Evolutionary conservation across 2,113 vertebrate species (phyloP).

Genomic region (Bubo blakistoni): DNA sequence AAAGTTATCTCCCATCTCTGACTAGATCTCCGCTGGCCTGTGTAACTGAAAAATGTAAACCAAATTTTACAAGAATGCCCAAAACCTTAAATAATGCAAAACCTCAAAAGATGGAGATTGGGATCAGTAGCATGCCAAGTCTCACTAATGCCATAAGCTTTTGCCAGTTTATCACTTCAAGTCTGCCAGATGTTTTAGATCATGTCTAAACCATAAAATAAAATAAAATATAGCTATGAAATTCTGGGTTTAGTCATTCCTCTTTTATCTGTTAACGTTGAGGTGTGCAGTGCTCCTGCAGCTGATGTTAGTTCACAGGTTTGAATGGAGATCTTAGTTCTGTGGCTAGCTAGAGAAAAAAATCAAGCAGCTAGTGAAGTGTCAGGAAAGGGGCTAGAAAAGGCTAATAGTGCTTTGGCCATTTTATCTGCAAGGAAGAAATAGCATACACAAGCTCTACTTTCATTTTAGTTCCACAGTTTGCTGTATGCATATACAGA

Average conservation of each 20-base stretch:
- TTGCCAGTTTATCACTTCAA: background rate
- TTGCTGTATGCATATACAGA: background rate
- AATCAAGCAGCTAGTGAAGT: background rate
- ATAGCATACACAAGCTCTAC: background rate
- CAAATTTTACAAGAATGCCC: background rate
- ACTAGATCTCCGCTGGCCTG: background rate
- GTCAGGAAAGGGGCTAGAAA: background rate
- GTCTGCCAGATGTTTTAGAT: background rate
- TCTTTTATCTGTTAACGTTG: background rate
- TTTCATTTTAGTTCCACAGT: background rate
- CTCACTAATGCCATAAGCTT: background rate
- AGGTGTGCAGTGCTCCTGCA: background rate
- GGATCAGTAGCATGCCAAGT: background rate
- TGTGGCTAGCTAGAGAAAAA: background rate
- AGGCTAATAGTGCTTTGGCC: background rate
- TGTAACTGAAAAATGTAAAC: conserved; percentile 21
- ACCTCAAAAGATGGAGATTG: background rate
- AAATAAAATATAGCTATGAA: background rate
- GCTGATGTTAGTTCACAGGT: background rate
- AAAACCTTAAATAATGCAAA: conserved; percentile 1
- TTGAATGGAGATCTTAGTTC: background rate
- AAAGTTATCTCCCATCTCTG: conserved; percentile 26
- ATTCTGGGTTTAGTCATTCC: background rate
- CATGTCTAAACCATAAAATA: background rate
- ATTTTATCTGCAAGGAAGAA: background rate